phyloP scores from a whole-genome alignment of 2,113 vertebrate species.

The Salvator merianae region DNA sequence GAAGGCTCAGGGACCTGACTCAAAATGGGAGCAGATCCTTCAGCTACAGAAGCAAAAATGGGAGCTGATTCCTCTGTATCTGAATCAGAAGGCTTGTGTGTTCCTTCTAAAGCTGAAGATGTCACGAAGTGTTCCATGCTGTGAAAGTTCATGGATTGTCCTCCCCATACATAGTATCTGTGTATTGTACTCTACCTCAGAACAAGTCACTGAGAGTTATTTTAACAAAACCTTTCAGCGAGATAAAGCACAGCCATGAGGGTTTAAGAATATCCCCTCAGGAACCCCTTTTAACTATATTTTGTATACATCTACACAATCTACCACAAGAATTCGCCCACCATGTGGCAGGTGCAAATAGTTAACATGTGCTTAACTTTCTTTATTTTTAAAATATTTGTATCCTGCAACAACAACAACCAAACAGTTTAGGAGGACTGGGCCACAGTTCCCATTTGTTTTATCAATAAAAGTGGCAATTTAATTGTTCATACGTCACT shows the following conservation, averaged over 20 bases:
- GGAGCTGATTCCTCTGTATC: not conserved
- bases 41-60: not conserved
- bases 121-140: not conserved
- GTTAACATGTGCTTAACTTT: not conserved
- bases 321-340: too few species aligned
- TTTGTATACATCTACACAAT: not conserved
- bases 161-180: not conserved
- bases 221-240: not conserved
- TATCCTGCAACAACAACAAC: not conserved
- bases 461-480: not conserved
- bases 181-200: not conserved
- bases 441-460: not conserved
- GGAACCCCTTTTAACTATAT: not conserved
- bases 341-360: not conserved
- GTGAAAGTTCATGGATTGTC: not conserved
- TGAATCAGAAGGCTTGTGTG: not conserved
- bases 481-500: not conserved
- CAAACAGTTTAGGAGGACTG: not conserved
- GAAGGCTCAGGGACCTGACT: not conserved
- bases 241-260: not conserved
- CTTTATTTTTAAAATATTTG: not conserved
- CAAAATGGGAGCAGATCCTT: not conserved
- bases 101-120: not conserved
- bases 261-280: not conserved
- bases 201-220: not conserved